phyloP scores from a whole-genome alignment of 1,140 invertebrate genomes.

The Anastatus disparis region DNA sequence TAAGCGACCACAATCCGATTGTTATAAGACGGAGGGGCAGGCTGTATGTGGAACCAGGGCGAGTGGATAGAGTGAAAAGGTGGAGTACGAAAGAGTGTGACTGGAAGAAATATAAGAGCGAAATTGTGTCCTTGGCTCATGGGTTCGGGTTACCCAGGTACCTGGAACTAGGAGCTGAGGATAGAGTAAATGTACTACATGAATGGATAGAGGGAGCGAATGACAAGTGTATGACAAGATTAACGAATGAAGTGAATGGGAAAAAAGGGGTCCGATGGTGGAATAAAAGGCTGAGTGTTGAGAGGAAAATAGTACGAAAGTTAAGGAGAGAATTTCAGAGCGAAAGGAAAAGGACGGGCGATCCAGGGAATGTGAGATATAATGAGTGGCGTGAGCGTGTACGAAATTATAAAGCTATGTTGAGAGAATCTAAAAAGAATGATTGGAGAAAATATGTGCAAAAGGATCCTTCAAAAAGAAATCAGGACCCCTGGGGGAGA shows the following conservation, averaged over 20 bases:
- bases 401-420: neutral
- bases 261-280: neutral
- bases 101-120: neutral
- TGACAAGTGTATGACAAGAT: constrained; percentile 7
- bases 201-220: constrained; percentile 13
- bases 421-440: neutral
- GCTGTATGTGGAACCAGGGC: neutral
- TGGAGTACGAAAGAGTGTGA: neutral
- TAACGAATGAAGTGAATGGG: no score
- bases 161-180: neutral
- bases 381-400: neutral
- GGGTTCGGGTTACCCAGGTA: neutral
- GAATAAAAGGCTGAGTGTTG: neutral
- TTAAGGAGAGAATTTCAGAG: neutral
- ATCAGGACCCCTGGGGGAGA: neutral
- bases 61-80: neutral
- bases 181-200: neutral
- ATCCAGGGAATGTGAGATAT: neutral
- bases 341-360: neutral
- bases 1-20: constrained; percentile 21
- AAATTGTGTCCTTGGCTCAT: neutral
- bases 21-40: neutral
- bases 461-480: neutral
- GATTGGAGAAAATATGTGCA: neutral
- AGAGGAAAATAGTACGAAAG: neutral